Base-by-base conservation (phyloP, 2,113 vertebrate genomes). In the Clarias batrachus region DNA sequence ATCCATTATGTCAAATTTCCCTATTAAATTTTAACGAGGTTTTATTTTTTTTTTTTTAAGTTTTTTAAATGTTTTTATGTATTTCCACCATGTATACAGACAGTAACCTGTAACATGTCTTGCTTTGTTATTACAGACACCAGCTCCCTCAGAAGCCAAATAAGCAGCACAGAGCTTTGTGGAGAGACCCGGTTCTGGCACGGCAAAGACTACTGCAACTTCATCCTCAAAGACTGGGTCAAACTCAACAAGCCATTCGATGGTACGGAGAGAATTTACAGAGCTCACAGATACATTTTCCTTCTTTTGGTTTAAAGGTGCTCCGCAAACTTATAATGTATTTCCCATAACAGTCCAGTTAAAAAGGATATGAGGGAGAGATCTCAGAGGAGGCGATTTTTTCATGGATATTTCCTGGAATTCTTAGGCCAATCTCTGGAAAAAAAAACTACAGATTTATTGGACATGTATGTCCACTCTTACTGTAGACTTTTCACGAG, bases 81-180 rank as follows among this genome's bases (percentile, higher is more conserved):
- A 33, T 33, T 33, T 33, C 30, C 33, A 37, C 3, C 19, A 73
- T 48, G 33, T 23, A 41, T 41, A 73, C 3, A 23, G 70, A 73
- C 70, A 73, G 19, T 9, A 8, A 73, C 68, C 66, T 37, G 68
- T 21, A 73, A 19, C 17, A 41, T 33, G 30, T 37, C 65, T 68
- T 68, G 65, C n/a, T 27, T 30, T 78, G 27, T 30, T 82, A 71
- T 60, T 84, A 19, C 16, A 90, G 89, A 92, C 82, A 84, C 87
- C 8, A 82, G 87, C 86, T 93, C 91, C 68, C 87, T 88, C 59
- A 60, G 70, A 82, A 89, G 90, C 68, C 86, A 90, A 71, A 90
- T 90, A 57, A 86, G 91, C 89, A 92, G 90, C 89, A 89, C 90
- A 83, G 91, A 94, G 87, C 76, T 91, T 60, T 92, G 81, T 89